Evolutionary conservation across 2,888 invertebrate species (phyloP).

Genomic region (Gryllus longicercus): DNA sequence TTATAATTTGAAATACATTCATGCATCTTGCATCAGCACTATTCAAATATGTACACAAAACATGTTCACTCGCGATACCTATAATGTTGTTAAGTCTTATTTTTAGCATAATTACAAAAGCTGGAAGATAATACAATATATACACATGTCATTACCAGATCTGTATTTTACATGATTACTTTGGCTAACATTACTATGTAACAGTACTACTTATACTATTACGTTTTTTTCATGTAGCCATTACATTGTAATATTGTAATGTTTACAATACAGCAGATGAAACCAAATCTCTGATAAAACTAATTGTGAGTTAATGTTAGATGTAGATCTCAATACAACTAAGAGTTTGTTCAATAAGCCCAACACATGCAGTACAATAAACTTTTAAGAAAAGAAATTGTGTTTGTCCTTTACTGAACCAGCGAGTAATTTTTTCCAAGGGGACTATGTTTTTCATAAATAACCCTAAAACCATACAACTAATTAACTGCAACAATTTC

Average conservation of each 20-base stretch:
- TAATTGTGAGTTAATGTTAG: background rate
- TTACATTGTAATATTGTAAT: background rate
- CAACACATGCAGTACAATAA: background rate
- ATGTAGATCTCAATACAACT: background rate
- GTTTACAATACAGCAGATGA: background rate
- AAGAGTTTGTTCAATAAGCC: background rate
- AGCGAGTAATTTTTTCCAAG: background rate
- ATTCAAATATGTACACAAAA: conserved; percentile 47
- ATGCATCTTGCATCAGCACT: conserved; percentile 40
- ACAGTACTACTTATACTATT: background rate
- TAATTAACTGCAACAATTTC: background rate
- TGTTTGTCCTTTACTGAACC: conserved; percentile 5
- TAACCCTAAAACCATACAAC: conserved; percentile 6
- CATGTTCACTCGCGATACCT: conserved; percentile 44
- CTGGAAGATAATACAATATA: conserved; percentile 37
- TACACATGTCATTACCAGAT: conserved; percentile 34
- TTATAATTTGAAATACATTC: conserved; percentile 20
- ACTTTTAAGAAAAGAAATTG: background rate
- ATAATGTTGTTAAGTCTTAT: conserved; percentile 40
- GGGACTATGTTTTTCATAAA: background rate
- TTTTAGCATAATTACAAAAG: conserved; percentile 44
- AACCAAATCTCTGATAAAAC: background rate
- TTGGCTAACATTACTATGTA: conserved; percentile 28
- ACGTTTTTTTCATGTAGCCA: background rate
- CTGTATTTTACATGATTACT: conserved; percentile 32